Base-by-base conservation (phyloP, 2,888 invertebrate species). In the Cantharis nigra region DNA sequence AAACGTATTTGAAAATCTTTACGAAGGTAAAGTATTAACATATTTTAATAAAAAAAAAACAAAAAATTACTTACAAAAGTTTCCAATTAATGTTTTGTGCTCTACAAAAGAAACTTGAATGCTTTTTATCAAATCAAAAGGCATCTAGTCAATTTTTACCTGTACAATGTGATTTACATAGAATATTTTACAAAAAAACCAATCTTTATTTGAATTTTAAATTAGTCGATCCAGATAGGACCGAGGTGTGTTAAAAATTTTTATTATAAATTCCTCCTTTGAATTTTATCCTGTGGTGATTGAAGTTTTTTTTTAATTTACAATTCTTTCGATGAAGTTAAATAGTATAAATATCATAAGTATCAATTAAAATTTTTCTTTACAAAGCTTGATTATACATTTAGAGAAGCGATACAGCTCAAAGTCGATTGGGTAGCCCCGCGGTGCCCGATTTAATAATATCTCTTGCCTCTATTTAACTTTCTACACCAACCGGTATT, bases 131-230 rank as follows among this genome's bases (percentile, higher is more conserved):
- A 69, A 70, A n/a, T 74, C 18, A 64, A 11, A 26, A 49, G 7
- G 28, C 33, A 70, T 16, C 62, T 63, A 28, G 33, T 64, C 72
- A 63, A 69, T 26, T 65, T 72, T 64, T 69, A 28, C 64, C 65
- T 64, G 71, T 74, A 69, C 71, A 78, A 75, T 75, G 74, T 49
- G 76, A 80, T 80, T 80, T 80, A 74, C 79, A 79, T 78, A 77
- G 75, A 77, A 79, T 75, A 78, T 76, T 73, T 69, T 70, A 70
- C 69, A 30, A 30, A 73, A 71, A 63, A 71, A 64, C 69, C 75
- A 71, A 74, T 76, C 71, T 78, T 72, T 76, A 80, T 80, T 77
- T 78, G 78, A 80, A 80, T 78, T 80, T 80, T 80, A 80, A 79
- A 80, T 76, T 74, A 79, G 75, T 78, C 74, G 78, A 80, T 79